These are phyloP conservation scores for Ennomos fuscantarius DNA, from an alignment of 2,888 invertebrate genomes.

Conservation along the genomic window DNA sequence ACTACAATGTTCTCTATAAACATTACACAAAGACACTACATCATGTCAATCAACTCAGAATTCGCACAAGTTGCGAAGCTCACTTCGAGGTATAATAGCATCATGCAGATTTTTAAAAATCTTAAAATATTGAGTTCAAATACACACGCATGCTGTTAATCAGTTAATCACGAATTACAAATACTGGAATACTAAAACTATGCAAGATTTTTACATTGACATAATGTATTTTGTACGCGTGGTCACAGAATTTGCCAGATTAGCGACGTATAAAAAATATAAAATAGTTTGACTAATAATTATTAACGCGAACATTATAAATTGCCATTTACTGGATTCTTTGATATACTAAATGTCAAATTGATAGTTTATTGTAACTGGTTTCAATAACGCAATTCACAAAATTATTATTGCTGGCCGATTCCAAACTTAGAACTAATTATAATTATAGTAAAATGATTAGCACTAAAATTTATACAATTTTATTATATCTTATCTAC, in stretches of 20 bases:
- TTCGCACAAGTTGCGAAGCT: neutral
- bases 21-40: conserved; percentile 39
- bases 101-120: conserved; percentile 18
- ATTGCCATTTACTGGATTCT: no score
- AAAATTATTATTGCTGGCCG: no score
- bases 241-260: neutral
- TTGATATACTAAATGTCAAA: no score
- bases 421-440: no score
- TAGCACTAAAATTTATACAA: no score
- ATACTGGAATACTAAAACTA: conserved; percentile 15
- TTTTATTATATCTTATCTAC: no score
- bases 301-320: no score
- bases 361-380: no score
- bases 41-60: neutral
- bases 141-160: conserved; percentile 13
- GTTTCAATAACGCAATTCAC: no score
- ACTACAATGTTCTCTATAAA: conserved; percentile 66
- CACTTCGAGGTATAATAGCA: conserved; percentile 1
- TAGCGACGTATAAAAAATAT: neutral
- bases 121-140: no score
- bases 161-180: neutral
- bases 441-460: no score
- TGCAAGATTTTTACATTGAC: neutral
- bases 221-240: conserved; percentile 4
- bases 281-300: no score